Conservation (phyloP, 2,888 invertebrate genomes). For the Acanthoscelides obtectus region DNA sequence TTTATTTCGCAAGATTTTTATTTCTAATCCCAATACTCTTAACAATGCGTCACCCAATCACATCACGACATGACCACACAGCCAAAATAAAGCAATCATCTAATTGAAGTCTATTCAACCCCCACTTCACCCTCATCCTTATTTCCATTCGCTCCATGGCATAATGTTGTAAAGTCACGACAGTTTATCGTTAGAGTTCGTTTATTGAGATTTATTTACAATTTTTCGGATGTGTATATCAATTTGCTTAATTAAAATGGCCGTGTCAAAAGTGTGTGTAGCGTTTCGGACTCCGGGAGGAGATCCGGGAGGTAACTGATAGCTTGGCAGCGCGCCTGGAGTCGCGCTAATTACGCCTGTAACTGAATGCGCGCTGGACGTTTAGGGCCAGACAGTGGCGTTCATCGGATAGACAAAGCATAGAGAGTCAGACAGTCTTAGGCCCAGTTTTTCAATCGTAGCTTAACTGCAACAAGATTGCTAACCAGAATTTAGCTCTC, state of each 20-base stretch:
- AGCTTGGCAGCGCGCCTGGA: neutral
- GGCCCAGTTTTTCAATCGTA: no score
- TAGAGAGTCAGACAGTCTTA: no score
- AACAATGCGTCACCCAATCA: no score
- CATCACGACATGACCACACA: no score
- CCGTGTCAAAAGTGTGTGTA: constrained; percentile 6
- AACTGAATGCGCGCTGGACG: neutral
- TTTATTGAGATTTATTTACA: constrained; percentile 7
- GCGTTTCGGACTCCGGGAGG: no score
- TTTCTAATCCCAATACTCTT: no score
- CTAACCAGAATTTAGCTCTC: no score
- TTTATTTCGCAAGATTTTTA: no score
- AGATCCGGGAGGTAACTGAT: neutral
- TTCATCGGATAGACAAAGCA: neutral
- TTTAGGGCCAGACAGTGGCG: neutral
- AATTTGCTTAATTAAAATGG: constrained; percentile 16
- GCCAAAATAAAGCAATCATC: neutral
- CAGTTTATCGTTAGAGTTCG: neutral
- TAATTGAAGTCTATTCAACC: neutral
- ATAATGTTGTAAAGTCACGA: neutral
- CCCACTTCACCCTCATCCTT: neutral
- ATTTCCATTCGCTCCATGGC: neutral
- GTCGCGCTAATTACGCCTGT: neutral
- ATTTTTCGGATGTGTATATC: constrained; percentile 9
- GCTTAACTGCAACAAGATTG: no score